Evolutionary conservation across 2,113 vertebrate species (phyloP).

Genomic region (Clarias macrocephalus): DNA sequence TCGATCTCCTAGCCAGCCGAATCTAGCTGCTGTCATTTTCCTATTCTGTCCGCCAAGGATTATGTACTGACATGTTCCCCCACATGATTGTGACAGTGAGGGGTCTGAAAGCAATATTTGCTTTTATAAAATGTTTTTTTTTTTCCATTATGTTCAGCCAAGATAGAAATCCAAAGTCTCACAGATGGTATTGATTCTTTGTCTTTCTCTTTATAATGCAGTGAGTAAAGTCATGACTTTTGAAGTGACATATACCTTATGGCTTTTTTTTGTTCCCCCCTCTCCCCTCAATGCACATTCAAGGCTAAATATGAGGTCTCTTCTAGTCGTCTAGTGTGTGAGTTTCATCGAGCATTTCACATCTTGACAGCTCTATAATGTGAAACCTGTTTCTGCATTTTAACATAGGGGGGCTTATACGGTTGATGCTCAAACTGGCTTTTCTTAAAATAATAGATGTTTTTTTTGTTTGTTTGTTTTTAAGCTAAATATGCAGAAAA

Average conservation of each 20-base stretch:
- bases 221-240: conserved; percentile 42
- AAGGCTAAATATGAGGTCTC: conserved; percentile 45
- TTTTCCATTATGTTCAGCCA: conserved; percentile 61
- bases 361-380: conserved; percentile 30
- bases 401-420: neutral
- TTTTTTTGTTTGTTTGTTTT: too few species aligned
- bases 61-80: conserved; percentile 24
- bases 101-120: conserved; percentile 61
- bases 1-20: conserved; percentile 21
- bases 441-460: neutral
- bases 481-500: neutral
- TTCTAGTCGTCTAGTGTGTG: conserved; percentile 44
- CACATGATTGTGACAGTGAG: conserved; percentile 15
- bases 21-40: conserved; percentile 32
- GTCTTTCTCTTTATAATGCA: conserved; percentile 57
- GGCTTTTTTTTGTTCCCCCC: conserved; percentile 29
- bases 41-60: conserved; percentile 25
- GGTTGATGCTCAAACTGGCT: neutral
- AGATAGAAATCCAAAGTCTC: conserved; percentile 60
- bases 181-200: conserved; percentile 71
- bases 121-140: conserved; percentile 69
- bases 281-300: conserved; percentile 26
- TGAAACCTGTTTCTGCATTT: neutral
- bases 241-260: conserved; percentile 39
- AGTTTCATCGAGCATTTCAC: conserved; percentile 29